Conservation (phyloP, 2,888 invertebrate species). For the Hirtodrosophila confusa region DNA sequence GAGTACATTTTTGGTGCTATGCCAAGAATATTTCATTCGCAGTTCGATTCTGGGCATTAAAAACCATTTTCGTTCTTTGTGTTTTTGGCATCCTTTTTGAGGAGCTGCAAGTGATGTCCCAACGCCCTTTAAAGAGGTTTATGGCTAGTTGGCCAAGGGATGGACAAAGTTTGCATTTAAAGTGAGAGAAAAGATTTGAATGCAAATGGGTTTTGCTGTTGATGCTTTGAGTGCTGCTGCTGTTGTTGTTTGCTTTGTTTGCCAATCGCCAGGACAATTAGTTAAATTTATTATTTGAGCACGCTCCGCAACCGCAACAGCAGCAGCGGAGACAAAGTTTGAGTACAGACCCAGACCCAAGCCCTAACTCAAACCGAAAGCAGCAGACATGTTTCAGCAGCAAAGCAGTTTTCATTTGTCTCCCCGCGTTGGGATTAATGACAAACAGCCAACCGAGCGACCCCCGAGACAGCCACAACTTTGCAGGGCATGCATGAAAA, state of each 20-base stretch:
- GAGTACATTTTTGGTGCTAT: slow-evolving; percentile 53
- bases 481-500: slow-evolving; percentile 45
- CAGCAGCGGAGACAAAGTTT: slow-evolving; percentile 18
- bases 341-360: slow-evolving; percentile 17
- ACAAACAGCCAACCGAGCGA: slow-evolving; percentile 58
- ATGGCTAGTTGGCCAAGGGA: slow-evolving; percentile 1
- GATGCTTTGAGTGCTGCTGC: slow-evolving; percentile 12
- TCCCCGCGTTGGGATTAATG: slow-evolving; percentile 73
- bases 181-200: slow-evolving; percentile 23
- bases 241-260: slow-evolving; percentile 42
- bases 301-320: slow-evolving; percentile 62
- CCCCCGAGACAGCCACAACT: slow-evolving; percentile 32
- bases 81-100: not conserved
- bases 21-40: slow-evolving; percentile 51
- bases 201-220: slow-evolving; percentile 36
- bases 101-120: slow-evolving; percentile 32
- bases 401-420: slow-evolving; percentile 73
- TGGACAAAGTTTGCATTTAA: slow-evolving; percentile 29
- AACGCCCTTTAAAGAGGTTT: slow-evolving; percentile 38
- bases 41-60: slow-evolving; percentile 8
- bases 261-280: slow-evolving; percentile 74
- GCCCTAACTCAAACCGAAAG: slow-evolving; percentile 19
- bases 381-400: slow-evolving; percentile 55
- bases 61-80: slow-evolving; percentile 6
- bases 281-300: slow-evolving; percentile 78